phyloP scores from a whole-genome alignment of 2,797 vertebrate species.

The Vultur gryphus region DNA sequence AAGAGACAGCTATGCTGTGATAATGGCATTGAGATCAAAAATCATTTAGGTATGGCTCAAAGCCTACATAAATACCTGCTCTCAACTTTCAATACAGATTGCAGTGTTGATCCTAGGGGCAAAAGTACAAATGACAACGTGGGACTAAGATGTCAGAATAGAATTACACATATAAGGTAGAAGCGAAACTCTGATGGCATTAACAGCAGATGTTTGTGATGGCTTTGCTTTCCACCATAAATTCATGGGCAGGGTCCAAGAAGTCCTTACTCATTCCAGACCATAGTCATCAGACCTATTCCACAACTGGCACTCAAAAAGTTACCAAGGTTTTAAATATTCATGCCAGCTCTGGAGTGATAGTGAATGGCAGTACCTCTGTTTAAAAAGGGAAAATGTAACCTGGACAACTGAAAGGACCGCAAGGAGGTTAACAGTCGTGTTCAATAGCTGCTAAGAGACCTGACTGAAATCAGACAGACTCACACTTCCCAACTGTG shows the following conservation, averaged over 20 bases:
- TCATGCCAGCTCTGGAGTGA: neutral
- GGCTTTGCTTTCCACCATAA: neutral
- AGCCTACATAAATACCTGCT: conserved; percentile 30
- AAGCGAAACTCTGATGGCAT: neutral
- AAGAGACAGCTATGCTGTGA: conserved; percentile 5
- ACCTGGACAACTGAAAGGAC: neutral
- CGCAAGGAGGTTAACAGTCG: neutral
- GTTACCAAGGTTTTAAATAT: neutral
- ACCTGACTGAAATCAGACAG: neutral
- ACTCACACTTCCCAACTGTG: neutral
- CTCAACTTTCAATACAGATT: neutral
- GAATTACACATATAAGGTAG: neutral
- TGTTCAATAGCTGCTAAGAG: neutral
- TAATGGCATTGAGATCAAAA: conserved; percentile 20
- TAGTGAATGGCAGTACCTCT: neutral
- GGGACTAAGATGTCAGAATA: neutral
- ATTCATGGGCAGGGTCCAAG: neutral
- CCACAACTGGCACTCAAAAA: neutral
- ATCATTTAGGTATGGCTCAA: conserved; percentile 17
- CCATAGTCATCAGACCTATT: neutral
- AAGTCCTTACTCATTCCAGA: neutral
- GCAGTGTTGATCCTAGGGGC: neutral
- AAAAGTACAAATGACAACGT: neutral
- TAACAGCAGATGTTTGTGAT: neutral
- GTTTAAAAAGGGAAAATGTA: neutral